Conservation (phyloP, 2,113 vertebrate genomes). For the Anthoscopus minutus region DNA sequence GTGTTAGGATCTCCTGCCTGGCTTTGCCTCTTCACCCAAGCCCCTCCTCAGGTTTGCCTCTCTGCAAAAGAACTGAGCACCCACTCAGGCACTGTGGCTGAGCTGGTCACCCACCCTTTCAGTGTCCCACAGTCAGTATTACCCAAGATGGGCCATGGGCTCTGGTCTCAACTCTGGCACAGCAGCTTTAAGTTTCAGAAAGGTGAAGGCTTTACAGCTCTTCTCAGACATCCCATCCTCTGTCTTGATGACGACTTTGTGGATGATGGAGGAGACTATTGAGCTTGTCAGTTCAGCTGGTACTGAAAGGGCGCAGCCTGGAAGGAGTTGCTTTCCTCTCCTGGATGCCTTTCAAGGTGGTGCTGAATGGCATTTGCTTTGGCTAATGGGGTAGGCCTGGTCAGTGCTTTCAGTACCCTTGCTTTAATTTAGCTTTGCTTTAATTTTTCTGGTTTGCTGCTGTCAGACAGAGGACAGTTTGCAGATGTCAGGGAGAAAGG, state of each 20-base stretch:
- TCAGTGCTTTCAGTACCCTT: neutral
- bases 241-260: neutral
- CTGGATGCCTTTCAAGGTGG: neutral
- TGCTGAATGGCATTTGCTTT: neutral
- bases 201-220: neutral
- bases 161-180: neutral
- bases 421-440: neutral
- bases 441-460: neutral
- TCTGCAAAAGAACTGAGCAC: neutral
- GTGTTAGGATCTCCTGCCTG: neutral
- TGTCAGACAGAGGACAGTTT: neutral
- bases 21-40: neutral
- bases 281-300: neutral
- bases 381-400: neutral
- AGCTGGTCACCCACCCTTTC: neutral
- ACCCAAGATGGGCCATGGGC: rapidly evolving
- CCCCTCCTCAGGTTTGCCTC: neutral
- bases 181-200: neutral
- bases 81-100: neutral
- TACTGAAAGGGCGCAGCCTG: neutral
- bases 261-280: neutral
- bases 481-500: neutral
- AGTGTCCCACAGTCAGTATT: rapidly evolving
- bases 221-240: neutral
- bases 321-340: neutral